phyloP scores from a whole-genome alignment of 2,113 vertebrate species.

The Antechinus flavipes region DNA sequence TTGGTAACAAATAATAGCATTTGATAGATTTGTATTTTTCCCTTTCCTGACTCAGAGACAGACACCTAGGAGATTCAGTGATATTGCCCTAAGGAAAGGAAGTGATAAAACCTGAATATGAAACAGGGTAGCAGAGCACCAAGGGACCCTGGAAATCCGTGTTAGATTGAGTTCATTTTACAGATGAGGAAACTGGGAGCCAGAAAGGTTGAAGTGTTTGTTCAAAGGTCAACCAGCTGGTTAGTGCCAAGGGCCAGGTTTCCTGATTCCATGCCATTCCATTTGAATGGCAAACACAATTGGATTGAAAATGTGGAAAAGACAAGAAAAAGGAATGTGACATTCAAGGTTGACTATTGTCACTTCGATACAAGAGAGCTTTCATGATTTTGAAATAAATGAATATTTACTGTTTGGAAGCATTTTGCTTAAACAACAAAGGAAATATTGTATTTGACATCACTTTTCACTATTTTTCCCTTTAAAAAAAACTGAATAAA shows the following conservation, averaged over 20 bases:
- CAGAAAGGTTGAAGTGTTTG: neutral
- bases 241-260: neutral
- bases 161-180: neutral
- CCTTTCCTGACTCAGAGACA: neutral
- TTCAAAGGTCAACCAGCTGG: neutral
- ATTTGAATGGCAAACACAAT: neutral
- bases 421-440: neutral
- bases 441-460: neutral
- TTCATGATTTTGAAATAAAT: neutral
- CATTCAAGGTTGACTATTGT: neutral
- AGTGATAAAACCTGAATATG: slow-evolving; percentile 12
- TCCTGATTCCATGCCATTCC: slow-evolving; percentile 10
- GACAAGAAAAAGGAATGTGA: neutral
- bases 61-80: neutral
- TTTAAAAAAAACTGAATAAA: neutral
- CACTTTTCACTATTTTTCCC: neutral
- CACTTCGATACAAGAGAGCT: neutral
- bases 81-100: neutral
- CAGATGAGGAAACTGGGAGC: slow-evolving; percentile 1
- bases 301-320: neutral
- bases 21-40: neutral
- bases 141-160: neutral
- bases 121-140: slow-evolving; percentile 16
- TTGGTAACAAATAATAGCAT: slow-evolving; percentile 23
- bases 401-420: neutral